Base-by-base conservation (phyloP, 2,888 invertebrate genomes). In the Xanthia togata region DNA sequence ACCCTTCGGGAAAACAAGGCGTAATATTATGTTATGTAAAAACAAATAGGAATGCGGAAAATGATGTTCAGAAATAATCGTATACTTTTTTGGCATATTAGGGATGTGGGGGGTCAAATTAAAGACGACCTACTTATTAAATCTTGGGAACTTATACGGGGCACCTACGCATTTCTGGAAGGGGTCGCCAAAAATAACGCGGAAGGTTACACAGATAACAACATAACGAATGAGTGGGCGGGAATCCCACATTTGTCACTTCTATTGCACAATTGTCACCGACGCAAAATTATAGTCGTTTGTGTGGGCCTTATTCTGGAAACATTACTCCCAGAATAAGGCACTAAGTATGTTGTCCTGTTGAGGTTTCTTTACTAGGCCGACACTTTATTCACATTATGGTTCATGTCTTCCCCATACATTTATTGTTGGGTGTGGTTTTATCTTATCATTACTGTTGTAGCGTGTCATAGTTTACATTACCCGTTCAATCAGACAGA, bases 211-310 rank as follows among this genome's bases (percentile, higher is more conserved):
- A 84, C 41, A 57, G 55, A 70, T 82, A 65, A 50, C 38, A 71
- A 82, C 69, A 76, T 53, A 76, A 78, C 26, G 62, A 65, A 74
- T 79, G 83, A 53, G 86, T 85, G 64, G 83, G 83, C 31, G 74
- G 4, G 20, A 62, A 53, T 35, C 59, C 20, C n/a, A 47, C 69
- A 63, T 86, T 53, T 70, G 59, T 83, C 79, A 86, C 26, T 79
- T 38, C 62, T 64, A 82, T 44, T 85, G 69, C 71, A 82, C 64
- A 72, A 70, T 86, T 83, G 83, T 83, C 65, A 63, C 74, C 69
- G 63, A 63, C 44, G 41, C 73, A 17, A 65, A 70, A 72, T 83
- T 69, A 83, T 74, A 14, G 50, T 57, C 41, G 26, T 57, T n/a
- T 31, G 31, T 20, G 70, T 82, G 83, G 71, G 73, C 31, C 31